These are phyloP conservation scores for Brachionus manjavacas DNA, from an alignment of 1,140 invertebrate genomes.

Conservation along the genomic window DNA sequence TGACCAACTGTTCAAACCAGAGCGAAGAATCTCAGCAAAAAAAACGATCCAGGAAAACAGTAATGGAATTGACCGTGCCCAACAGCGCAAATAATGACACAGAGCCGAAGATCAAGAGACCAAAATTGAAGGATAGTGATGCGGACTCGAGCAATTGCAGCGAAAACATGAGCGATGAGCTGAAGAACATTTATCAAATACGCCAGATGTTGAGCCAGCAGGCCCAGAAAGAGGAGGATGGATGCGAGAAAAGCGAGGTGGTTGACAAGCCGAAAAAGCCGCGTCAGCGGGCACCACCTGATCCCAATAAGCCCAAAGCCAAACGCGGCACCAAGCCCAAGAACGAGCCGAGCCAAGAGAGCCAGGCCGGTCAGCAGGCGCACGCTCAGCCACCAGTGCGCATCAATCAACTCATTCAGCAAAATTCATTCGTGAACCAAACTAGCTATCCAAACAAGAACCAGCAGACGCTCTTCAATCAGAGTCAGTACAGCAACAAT, in stretches of 20 bases:
- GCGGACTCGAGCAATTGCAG: neutral
- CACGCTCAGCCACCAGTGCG: neutral
- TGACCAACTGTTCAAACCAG: neutral
- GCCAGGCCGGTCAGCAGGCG: neutral
- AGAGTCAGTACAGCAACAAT: neutral
- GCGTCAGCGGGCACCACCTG: neutral
- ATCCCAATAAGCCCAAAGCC: neutral
- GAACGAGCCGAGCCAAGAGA: neutral
- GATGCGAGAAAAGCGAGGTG: neutral
- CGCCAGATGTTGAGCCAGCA: conserved; percentile 23
- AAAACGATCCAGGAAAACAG: conserved; percentile 11
- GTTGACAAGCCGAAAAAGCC: neutral
- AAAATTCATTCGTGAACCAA: neutral
- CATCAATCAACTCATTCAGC: conserved; percentile 1
- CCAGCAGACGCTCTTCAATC: neutral
- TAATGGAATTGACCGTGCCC: neutral
- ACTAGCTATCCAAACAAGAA: neutral
- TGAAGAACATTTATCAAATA: conserved; percentile 14
- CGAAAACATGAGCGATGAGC: conserved; percentile 14
- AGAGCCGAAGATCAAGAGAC: neutral
- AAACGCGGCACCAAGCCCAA: neutral
- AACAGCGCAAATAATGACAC: neutral
- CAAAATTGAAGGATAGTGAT: neutral
- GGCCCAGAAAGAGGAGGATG: neutral
- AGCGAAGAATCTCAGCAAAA: neutral